Base-by-base conservation (phyloP, 2,888 invertebrate genomes). In the Eurois occulta region DNA sequence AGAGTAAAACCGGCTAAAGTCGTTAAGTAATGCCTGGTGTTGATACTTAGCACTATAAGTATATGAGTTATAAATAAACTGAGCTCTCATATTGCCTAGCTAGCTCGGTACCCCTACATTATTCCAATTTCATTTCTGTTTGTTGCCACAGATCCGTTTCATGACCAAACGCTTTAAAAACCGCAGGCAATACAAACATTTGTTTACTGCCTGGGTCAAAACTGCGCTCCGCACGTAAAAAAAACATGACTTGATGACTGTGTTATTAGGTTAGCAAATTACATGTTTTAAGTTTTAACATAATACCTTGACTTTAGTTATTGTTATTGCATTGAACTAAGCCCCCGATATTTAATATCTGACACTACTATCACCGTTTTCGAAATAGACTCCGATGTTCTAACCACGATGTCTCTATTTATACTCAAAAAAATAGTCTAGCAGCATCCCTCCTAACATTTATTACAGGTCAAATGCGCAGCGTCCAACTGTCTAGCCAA, bases 1-100 rank as follows among this genome's bases (percentile, higher is more conserved):
- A 71, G 73, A 73, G 32, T 80, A 52, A 60, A 80, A 73, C 72
- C 76, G 62, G 83, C 70, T 83, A 3, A 72, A 73, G 72, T 28
- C 58, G 68, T 66, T 80, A 83, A 76, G 64, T 55, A 43, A 18
- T 48, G 58, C 64, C 58, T 65, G 70, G 62, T 83, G 43, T 71
- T 72, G 62, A 38, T 80, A 76, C 35, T 76, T 77, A 64, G 32
- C 48, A 72, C 72, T 62, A 80, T 60, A 32, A 60, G 58, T 58
- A 35, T 41, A 43, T 46, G 21, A 77, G 48, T 65, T 69, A 69
- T 46, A 69, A 75, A 69, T 46, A 69, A 75, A 69, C 46, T n/a
- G 24, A 7, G 2, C 41, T n/a, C n/a, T 64, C 52, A 64, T 43
- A 71, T 64, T 55, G 13, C 24, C 28, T 18, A 38, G 38, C 13